phyloP scores from a whole-genome alignment of 2,888 invertebrate species.

The Hypsopygia costalis region DNA sequence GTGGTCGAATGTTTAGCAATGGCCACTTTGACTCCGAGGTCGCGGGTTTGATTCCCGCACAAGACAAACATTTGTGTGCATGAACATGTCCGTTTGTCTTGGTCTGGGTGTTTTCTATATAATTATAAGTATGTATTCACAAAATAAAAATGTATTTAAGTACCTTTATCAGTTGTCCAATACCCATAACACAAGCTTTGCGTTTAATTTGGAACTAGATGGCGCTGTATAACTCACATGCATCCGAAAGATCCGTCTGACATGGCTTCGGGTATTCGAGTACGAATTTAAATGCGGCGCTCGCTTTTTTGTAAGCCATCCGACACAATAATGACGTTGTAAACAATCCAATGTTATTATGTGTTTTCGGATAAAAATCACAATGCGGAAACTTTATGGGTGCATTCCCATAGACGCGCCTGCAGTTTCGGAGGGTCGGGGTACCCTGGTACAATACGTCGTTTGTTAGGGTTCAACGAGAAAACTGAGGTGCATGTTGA shows the following conservation, averaged over 20 bases:
- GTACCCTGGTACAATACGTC: constrained; percentile 55
- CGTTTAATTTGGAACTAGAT: no score
- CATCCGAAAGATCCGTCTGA: constrained; percentile 15
- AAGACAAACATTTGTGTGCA: no score
- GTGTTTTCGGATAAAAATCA: constrained; percentile 57
- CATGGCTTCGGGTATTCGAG: constrained; percentile 28
- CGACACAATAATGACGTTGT: constrained; percentile 25
- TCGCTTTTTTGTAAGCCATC: constrained; percentile 41
- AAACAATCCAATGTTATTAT: constrained; percentile 35
- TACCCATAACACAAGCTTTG: no score
- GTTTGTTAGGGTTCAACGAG: constrained; percentile 69
- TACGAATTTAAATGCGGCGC: constrained; percentile 26
- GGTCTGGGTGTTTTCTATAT: no score
- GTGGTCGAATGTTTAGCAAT: no score
- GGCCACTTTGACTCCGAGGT: no score
- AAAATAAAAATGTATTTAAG: no score
- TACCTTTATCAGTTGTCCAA: no score
- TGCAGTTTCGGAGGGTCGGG: constrained; percentile 30
- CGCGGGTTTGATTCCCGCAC: no score
- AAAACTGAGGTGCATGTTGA: constrained; percentile 44
- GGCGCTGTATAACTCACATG: no score
- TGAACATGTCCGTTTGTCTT: no score
- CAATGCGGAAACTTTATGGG: constrained; percentile 63
- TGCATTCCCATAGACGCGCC: constrained; percentile 55
- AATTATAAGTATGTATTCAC: no score